Evolutionary conservation across 2,888 invertebrate genomes (phyloP).

Genomic region (Syrista parreyssii): DNA sequence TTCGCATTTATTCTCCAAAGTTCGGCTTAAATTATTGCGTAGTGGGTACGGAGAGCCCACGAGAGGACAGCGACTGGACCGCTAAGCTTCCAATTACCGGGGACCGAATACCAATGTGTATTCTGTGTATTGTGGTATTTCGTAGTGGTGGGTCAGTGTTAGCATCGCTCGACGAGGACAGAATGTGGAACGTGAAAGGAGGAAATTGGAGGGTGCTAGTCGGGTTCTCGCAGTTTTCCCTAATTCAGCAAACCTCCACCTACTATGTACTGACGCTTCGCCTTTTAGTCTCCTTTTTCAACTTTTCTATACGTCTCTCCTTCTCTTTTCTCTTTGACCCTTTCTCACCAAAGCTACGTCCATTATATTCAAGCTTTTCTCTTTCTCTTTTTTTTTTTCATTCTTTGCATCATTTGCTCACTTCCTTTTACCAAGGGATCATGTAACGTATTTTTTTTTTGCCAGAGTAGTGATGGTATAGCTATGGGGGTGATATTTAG

Average conservation of each 20-base stretch:
- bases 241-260: slow-evolving; percentile 43
- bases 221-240: slow-evolving; percentile 43
- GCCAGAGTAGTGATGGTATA: background rate
- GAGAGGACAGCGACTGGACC: slow-evolving; percentile 30
- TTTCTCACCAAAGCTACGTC: slow-evolving; percentile 7
- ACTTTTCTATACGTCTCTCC: slow-evolving; percentile 11
- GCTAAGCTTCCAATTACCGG: slow-evolving; percentile 50
- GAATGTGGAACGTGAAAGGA: slow-evolving; percentile 1
- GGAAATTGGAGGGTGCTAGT: slow-evolving; percentile 47
- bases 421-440: background rate
- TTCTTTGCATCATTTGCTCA: background rate
- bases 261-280: slow-evolving; percentile 3
- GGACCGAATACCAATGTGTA: slow-evolving; percentile 18
- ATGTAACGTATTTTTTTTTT: background rate
- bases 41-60: slow-evolving; percentile 15
- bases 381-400: background rate
- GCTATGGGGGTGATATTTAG: background rate
- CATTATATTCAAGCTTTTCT: slow-evolving; percentile 14
- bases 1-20: slow-evolving; percentile 31
- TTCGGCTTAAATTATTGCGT: slow-evolving; percentile 42
- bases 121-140: background rate
- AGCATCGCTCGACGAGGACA: background rate
- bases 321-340: slow-evolving; percentile 1
- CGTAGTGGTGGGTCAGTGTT: background rate
- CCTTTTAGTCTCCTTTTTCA: slow-evolving; percentile 6